Conservation (phyloP, 30 jellyfish, hydroid and myxozoan species). For the Sanderia malayensis region DNA sequence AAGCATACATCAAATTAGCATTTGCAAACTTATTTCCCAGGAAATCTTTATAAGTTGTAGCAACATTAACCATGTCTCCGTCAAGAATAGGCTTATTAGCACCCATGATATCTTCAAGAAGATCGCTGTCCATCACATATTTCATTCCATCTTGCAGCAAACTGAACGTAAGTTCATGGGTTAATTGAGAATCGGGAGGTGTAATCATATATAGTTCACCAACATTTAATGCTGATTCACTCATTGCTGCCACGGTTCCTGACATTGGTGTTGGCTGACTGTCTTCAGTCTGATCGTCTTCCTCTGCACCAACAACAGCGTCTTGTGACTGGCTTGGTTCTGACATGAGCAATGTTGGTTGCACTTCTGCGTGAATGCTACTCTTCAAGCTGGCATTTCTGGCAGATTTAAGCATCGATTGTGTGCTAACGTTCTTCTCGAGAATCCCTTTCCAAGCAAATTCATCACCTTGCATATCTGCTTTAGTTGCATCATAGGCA, state of each 20-base stretch:
- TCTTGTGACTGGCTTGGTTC: conserved; percentile 8
- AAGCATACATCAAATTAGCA: conserved; percentile 47
- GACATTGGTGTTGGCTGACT: conserved; percentile 40
- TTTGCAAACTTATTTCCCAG: conserved; percentile 29
- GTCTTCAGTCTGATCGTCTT: background rate
- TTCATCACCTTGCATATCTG: conserved; percentile 16
- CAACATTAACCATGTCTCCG: conserved; percentile 52
- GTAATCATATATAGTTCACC: conserved; percentile 50
- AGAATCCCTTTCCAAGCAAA: conserved; percentile 42
- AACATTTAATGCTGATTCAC: conserved; percentile 16
- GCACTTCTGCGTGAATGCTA: background rate
- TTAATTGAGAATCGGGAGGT: conserved; percentile 44
- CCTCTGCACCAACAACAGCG: conserved; percentile 32
- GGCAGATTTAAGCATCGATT: conserved; percentile 9
- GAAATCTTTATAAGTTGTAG: conserved; percentile 27
- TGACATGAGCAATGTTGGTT: background rate
- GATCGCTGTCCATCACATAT: conserved; percentile 33
- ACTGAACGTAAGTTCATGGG: conserved; percentile 50
- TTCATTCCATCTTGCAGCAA: conserved; percentile 55
- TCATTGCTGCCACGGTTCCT: conserved; percentile 8
- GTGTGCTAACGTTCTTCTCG: conserved; percentile 22
- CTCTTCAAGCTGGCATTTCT: conserved; percentile 22
- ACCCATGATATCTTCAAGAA: conserved; percentile 37
- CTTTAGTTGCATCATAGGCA: conserved; percentile 15
- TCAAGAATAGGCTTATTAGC: conserved; percentile 29